Conservation (phyloP, 2,113 vertebrate genomes). For the Brachyistius frenatus region DNA sequence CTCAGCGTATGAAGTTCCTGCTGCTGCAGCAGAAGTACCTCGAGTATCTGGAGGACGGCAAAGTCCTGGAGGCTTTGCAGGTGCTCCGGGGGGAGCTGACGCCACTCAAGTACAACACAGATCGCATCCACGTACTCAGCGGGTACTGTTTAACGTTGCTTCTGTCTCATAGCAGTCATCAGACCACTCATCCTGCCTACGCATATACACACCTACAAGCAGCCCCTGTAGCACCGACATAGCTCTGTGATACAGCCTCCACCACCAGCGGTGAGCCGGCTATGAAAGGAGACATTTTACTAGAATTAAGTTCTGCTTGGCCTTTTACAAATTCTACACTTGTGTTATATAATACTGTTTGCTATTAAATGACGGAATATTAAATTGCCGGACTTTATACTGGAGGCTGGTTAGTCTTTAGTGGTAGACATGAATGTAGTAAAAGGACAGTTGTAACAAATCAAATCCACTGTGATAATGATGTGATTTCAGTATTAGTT, state of each 20-base stretch:
- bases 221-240: not conserved
- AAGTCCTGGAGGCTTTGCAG: constrained; percentile 98
- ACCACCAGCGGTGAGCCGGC: not conserved
- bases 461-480: not conserved
- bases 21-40: constrained; percentile 99
- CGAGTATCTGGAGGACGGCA: constrained; percentile 98
- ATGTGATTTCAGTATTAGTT: not conserved
- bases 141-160: constrained; percentile 84
- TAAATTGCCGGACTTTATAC: not conserved
- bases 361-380: not conserved
- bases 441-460: not conserved
- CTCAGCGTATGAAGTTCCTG: constrained; percentile 99
- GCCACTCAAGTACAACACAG: constrained; percentile 98
- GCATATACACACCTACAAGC: constrained; percentile 18
- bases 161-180: constrained; percentile 9
- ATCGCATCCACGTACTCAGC: constrained; percentile 98
- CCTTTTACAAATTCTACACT: not conserved
- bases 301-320: not conserved
- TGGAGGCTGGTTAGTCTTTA: not conserved
- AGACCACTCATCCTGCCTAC: not conserved
- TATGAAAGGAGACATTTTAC: not conserved
- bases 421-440: too few species aligned
- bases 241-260: constrained; percentile 6
- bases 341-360: constrained; percentile 5
- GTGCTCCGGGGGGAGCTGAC: constrained; percentile 97